A percentile compares a stretch with the other conserved stretches of the same genome.
Evolutionary conservation across 2,888 invertebrate genomes (phyloP).

Genomic region (Meteorus cinctellus): DNA sequence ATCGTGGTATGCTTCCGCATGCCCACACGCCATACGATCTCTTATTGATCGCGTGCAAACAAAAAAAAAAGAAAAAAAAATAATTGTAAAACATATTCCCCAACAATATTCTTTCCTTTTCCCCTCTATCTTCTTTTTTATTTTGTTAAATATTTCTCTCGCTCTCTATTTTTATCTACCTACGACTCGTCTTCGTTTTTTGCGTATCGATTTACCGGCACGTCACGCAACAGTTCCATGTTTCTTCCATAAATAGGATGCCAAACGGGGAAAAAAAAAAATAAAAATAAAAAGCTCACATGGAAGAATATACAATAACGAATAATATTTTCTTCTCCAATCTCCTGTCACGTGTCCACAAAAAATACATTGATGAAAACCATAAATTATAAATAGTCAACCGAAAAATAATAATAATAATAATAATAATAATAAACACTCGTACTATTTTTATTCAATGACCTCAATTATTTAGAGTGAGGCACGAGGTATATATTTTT

Average conservation of each 20-base stretch:
- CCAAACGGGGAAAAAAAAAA: constrained; percentile 36
- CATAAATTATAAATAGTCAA: constrained; percentile 53
- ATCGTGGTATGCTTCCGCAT: constrained; percentile 52
- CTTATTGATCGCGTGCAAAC: background rate
- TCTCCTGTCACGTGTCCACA: constrained; percentile 41
- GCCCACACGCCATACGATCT: constrained; percentile 30
- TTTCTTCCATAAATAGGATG: constrained; percentile 42
- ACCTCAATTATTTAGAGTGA: constrained; percentile 50
- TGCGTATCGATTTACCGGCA: constrained; percentile 32
- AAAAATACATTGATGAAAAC: constrained; percentile 43
- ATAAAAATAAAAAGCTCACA: constrained; percentile 30
- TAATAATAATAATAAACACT: constrained; percentile 43
- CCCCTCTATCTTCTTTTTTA: constrained; percentile 20
- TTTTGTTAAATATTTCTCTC: constrained; percentile 14
- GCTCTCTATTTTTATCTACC: constrained; percentile 29
- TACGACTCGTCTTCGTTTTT: constrained; percentile 17
- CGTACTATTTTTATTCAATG: constrained; percentile 49
- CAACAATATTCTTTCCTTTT: constrained; percentile 14
- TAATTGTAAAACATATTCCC: constrained; percentile 16
- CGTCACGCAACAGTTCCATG: constrained; percentile 26
- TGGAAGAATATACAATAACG: constrained; percentile 33
- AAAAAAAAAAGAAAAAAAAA: background rate
- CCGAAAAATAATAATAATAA: constrained; percentile 49
- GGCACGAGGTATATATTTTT: constrained; percentile 60
- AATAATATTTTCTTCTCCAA: constrained; percentile 40